phyloP scores from a whole-genome alignment of 2,113 vertebrate species.

The Sinocyclocheilus anophthalmus region DNA sequence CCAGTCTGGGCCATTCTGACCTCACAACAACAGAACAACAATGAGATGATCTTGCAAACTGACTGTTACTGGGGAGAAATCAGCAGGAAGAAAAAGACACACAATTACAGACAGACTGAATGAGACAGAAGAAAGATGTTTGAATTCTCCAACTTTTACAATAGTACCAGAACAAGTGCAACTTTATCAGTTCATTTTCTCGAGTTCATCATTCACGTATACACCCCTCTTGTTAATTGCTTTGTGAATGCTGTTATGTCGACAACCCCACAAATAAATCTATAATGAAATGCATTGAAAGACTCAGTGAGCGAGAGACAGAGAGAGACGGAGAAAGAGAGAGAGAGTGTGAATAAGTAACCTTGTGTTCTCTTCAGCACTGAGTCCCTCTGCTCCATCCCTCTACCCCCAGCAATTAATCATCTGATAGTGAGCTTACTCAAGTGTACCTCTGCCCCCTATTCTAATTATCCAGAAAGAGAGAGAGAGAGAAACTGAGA shows the following conservation, averaged over 20 bases:
- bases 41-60: neutral
- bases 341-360: conserved; percentile 64
- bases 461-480: conserved; percentile 75
- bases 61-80: neutral
- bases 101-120: neutral
- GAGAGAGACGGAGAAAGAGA: conserved; percentile 29
- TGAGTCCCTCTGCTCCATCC: conserved; percentile 66
- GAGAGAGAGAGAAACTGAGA: conserved; percentile 24
- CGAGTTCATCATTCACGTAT: conserved; percentile 18
- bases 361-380: conserved; percentile 73
- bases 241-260: conserved; percentile 41
- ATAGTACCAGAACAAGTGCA: neutral
- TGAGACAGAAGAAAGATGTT: neutral
- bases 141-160: neutral
- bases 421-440: conserved; percentile 81
- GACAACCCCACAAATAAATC: conserved; percentile 48
- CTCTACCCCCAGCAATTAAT: conserved; percentile 78
- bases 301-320: conserved; percentile 20
- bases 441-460: conserved; percentile 73
- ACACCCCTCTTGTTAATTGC: conserved; percentile 31
- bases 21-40: neutral
- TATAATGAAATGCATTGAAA: conserved; percentile 49
- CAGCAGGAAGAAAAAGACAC: neutral
- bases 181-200: conserved; percentile 16
- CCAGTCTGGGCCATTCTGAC: neutral